Evolutionary conservation across 2,888 invertebrate genomes (phyloP).

Genomic region (Eulithis testata): DNA sequence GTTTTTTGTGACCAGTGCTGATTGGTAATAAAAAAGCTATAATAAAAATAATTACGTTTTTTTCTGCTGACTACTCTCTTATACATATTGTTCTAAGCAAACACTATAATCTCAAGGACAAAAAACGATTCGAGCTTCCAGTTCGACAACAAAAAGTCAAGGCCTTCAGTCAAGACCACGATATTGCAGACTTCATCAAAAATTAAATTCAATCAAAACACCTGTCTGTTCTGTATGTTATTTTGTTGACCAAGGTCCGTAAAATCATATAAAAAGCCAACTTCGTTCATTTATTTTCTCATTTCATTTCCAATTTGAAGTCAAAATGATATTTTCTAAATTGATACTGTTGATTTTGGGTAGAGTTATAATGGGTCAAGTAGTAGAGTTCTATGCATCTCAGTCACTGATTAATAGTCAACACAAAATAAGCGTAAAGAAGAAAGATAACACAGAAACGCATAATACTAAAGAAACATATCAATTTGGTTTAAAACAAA

Average conservation of each 20-base stretch:
- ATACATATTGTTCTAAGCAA: too few relatives aligned
- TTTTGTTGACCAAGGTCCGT: conserved; percentile 61
- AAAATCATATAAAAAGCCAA: conserved; percentile 60
- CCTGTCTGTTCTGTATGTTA: conserved; percentile 80
- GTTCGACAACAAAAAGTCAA: conserved; percentile 48
- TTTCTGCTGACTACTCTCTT: conserved; percentile 15
- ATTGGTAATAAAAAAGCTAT: conserved; percentile 66
- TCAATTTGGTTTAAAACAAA: conserved; percentile 7
- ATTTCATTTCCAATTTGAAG: conserved; percentile 22
- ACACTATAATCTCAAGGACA: conserved; percentile 3
- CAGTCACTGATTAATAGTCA: conserved; percentile 41
- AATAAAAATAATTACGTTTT: conserved; percentile 46
- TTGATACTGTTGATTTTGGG: conserved; percentile 28
- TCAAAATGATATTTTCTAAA: conserved; percentile 29
- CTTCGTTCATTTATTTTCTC: conserved; percentile 6
- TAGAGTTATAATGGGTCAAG: conserved; percentile 46
- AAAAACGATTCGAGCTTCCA: conserved; percentile 22
- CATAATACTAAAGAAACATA: conserved; percentile 2
- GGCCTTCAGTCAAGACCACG: conserved; percentile 52
- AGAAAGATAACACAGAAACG: conserved; percentile 13
- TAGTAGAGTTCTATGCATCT: conserved; percentile 68
- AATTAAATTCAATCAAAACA: conserved; percentile 81
- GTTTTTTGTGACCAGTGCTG: conserved; percentile 64
- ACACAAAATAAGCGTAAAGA: background rate
- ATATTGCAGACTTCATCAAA: conserved; percentile 66